Percentiles rank a stretch among this genome's conserved stretches.
phyloP scores from a whole-genome alignment of 2,113 vertebrate species.

The Limnothrissa miodon region DNA sequence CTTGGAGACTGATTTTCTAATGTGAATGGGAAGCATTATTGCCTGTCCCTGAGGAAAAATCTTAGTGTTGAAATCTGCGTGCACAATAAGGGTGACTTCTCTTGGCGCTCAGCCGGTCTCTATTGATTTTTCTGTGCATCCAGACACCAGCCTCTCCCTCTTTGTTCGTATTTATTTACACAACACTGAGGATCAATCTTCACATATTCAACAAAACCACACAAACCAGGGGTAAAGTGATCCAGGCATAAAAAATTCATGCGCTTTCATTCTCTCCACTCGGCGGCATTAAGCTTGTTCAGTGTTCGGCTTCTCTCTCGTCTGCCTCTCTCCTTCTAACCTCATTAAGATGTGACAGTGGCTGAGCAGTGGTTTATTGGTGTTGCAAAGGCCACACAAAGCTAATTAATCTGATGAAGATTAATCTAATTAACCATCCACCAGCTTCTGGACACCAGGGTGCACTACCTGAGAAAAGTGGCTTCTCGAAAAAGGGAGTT shows the following conservation, averaged over 20 bases:
- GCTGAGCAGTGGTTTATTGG: conserved; percentile 29
- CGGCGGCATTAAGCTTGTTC: conserved; percentile 7
- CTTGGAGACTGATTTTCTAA: conserved; percentile 41
- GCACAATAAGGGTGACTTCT: conserved; percentile 27
- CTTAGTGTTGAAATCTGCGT: conserved; percentile 22
- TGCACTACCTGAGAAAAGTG: conserved; percentile 1
- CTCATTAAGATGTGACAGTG: conserved; percentile 28
- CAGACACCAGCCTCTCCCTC: conserved; percentile 16
- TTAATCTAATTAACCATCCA: conserved; percentile 18
- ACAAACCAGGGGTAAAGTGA: conserved; percentile 35
- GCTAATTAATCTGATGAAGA: conserved; percentile 25
- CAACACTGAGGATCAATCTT: conserved; percentile 31
- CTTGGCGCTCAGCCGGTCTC: conserved; percentile 18
- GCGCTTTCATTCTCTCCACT: neutral
- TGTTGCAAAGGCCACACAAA: conserved; percentile 26
- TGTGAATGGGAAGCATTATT: conserved; percentile 41
- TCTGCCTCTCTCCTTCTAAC: conserved; percentile 13
- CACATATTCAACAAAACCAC: conserved; percentile 36
- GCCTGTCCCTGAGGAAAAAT: conserved; percentile 40
- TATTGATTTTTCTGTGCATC: conserved; percentile 31
- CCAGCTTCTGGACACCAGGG: conserved; percentile 7
- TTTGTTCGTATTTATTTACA: conserved; percentile 41
- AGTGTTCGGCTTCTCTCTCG: neutral
- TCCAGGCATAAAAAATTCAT: conserved; percentile 32
- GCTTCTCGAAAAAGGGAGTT: neutral